These are phyloP conservation scores for Gymnoscopelus microlampas DNA, from an alignment of 2,797 vertebrate species.

Conservation along the genomic window DNA sequence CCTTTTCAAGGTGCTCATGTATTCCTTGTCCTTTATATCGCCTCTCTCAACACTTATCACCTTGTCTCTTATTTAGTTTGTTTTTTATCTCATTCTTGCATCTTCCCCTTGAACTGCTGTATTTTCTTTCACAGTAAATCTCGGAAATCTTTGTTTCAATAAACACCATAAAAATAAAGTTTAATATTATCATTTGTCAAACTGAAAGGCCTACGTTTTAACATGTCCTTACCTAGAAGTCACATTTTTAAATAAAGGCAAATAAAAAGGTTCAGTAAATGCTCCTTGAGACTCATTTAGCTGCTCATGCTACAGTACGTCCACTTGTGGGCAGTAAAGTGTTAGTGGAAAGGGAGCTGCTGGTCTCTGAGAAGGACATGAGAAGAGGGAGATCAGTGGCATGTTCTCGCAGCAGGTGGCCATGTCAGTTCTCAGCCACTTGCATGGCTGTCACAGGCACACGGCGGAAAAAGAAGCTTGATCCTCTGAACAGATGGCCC, in stretches of 20 bases:
- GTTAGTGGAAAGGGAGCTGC: not conserved
- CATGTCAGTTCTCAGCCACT: constrained; percentile 44
- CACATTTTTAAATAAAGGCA: not conserved
- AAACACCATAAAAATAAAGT: too few relatives aligned
- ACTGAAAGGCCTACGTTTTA: too few relatives aligned
- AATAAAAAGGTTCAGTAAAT: not conserved
- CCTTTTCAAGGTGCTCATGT: too few relatives aligned
- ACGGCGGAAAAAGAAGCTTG: constrained; percentile 89
- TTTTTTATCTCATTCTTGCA: too few relatives aligned
- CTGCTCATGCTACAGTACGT: not conserved
- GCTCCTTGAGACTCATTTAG: not conserved
- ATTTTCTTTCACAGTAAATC: too few relatives aligned
- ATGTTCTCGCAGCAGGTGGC: not conserved
- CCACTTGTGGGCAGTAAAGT: not conserved
- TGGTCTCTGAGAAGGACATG: not conserved
- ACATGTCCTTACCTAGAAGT: too few relatives aligned
- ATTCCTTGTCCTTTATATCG: too few relatives aligned
- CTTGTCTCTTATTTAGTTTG: too few relatives aligned
- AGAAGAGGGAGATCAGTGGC: constrained; percentile 11
- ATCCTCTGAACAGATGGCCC: constrained; percentile 89
- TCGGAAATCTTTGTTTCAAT: too few relatives aligned
- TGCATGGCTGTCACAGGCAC: constrained; percentile 66
- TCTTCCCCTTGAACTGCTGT: too few relatives aligned
- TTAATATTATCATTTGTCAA: too few relatives aligned
- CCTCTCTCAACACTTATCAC: too few relatives aligned